Percentiles rank a stretch among this genome's conserved stretches.
Conservation (phyloP, 2,888 invertebrate genomes). For the Synergus laeviventris region DNA sequence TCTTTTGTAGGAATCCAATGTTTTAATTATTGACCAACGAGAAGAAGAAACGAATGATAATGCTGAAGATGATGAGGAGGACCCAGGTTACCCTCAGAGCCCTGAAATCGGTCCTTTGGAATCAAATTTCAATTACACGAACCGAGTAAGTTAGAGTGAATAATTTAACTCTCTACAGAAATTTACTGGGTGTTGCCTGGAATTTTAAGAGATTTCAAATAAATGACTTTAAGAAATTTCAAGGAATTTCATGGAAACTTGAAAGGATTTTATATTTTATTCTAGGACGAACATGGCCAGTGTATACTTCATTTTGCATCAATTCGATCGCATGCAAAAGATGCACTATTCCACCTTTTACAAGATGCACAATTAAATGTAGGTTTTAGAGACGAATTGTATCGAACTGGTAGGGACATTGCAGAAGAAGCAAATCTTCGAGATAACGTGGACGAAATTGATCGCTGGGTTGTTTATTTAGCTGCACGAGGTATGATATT, state of each 20-base stretch:
- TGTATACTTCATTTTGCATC: slow-evolving; percentile 93
- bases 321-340: slow-evolving; percentile 87
- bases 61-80: slow-evolving; percentile 69
- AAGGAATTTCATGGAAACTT: no score
- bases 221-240: neutral
- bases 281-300: slow-evolving; percentile 92
- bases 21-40: slow-evolving; percentile 68
- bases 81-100: slow-evolving; percentile 68
- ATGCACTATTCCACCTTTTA: slow-evolving; percentile 87
- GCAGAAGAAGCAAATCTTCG: slow-evolving; percentile 87
- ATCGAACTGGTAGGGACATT: slow-evolving; percentile 91
- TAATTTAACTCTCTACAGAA: neutral
- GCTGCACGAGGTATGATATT: slow-evolving; percentile 84
- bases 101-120: slow-evolving; percentile 68
- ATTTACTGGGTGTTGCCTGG: no score
- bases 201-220: no score
- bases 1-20: slow-evolving; percentile 65
- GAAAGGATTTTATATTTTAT: no score
- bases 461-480: slow-evolving; percentile 86
- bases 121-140: slow-evolving; percentile 65
- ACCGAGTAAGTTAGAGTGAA: slow-evolving; percentile 55
- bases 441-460: slow-evolving; percentile 89
- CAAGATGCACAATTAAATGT: slow-evolving; percentile 88
- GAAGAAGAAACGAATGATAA: slow-evolving; percentile 59
- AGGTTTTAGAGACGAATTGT: slow-evolving; percentile 90